Evolutionary conservation across 2,888 invertebrate genomes (phyloP), one percentile per base, ranked within the genome.

Genomic region (Troides helena): DNA sequence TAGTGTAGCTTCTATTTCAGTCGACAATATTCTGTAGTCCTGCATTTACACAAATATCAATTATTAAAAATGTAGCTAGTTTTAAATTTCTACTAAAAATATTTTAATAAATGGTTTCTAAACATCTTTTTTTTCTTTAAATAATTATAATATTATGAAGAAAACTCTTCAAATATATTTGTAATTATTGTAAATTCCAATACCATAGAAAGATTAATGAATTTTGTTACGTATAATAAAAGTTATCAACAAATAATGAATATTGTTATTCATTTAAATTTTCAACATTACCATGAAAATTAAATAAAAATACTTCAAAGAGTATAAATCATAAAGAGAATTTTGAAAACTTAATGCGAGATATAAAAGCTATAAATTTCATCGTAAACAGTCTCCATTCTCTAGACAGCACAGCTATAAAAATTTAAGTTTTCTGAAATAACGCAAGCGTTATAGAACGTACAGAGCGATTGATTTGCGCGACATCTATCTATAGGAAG

Each of bases 341-440:
- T 18, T 1, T 18, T 14, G 5, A 50, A 50, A 50, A 50, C 17
- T 14, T 50, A 50, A 50, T 18, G 2, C 50, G 17, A 50, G 50
- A 18, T 18, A 50, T 88, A 89, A 85, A 84, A 84, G 86, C 86
- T 87, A 87, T 87, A 87, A 90, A 90, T 88, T 87, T 88, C 88
- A 83, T 87, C 88, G 85, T 90, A 90, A 91, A 90, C 87, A 87
- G 89, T 84, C 78, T 80, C 77, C 83, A 76, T 68, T 67, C 25
- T 43, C 68, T 73, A 70, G 65, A 68, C 70, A 30, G 74, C 74
- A 75, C 74, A 71, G 73, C 77, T 76, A 75, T 79, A 82, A 81
- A 78, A 72, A 76, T 83, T 82, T 5, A 30, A 30, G 81, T 83
- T 78, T 77, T 62, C 23, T 63, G 69, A 75, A 74, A 72, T 59